Base-by-base conservation (phyloP, 2,797 vertebrate genomes). In the Cyclura pinguis region DNA sequence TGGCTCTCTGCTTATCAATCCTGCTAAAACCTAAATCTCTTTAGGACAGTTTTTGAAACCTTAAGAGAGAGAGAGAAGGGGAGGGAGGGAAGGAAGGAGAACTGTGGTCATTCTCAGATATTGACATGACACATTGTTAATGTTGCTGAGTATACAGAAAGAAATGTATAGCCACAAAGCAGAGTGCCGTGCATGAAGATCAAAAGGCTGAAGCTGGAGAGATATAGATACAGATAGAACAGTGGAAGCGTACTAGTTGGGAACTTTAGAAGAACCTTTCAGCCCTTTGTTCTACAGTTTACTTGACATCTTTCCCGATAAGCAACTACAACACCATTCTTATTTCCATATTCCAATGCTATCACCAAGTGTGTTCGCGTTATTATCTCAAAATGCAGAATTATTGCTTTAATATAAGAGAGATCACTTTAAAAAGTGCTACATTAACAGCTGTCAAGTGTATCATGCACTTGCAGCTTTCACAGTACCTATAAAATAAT, bases 1-100 rank as follows among this genome's bases (percentile, higher is more conserved):
- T 97, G 96, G 94, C 95, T 96, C 94, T 97, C 95, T 95, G 97
- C 96, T 97, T 97, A 97, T 94, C 96, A 95, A 94, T 95, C 92
- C 96, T 87, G 50, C 95, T 97, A 96, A 97, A 97, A 87, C 92
- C 95, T 94, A 94, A 96, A 96, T 97, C 91, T 96, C 96, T 96
- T 96, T 94, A 92, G 91, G 93, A 89, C 10, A 77, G 93, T 94
- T 97, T 97, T 94, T 97, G 93, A 96, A 96, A 95, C 85, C 90
- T 93, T 94, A 92, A 94, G 96, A 96, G 85, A 32, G 84, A 93
- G 95, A 94, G 84, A 29, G 83, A 92, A 96, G 27, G 86, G 92
- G 96, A 93, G 67, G 8, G 32, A 32, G 14, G 84, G n/a, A 55
- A 92, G 95, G 96, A 82, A 42, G 88, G 72, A 85, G 32, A 13